phyloP scores from a whole-genome alignment of 2,888 invertebrate species.

The Tenthredo distinguenda region DNA sequence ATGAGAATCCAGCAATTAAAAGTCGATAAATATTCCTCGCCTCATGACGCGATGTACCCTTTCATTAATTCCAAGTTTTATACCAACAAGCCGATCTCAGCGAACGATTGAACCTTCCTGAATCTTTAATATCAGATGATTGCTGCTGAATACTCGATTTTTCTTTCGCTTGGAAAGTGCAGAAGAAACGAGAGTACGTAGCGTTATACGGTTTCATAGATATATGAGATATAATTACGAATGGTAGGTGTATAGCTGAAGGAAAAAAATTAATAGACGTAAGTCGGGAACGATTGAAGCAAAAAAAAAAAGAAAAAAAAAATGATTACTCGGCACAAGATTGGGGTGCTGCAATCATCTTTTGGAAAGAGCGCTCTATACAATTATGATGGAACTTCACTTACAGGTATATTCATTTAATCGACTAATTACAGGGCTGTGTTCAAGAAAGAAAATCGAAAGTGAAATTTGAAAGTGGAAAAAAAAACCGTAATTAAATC shows the following conservation, averaged over 20 bases:
- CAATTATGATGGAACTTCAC: background rate
- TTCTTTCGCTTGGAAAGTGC: background rate
- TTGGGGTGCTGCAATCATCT: background rate
- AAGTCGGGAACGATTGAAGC: background rate
- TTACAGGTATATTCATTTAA: background rate
- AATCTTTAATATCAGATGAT: slow-evolving; percentile 1
- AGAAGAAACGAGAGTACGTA: background rate
- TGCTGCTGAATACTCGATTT: slow-evolving; percentile 10
- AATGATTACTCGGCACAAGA: background rate
- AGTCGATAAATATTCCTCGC: background rate
- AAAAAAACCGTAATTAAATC: background rate
- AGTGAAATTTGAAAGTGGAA: background rate
- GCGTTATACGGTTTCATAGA: background rate
- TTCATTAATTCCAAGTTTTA: background rate
- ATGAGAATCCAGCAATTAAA: slow-evolving; percentile 22
- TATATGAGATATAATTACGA: background rate
- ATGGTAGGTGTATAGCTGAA: background rate
- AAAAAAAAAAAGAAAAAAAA: background rate
- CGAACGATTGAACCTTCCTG: background rate
- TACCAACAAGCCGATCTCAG: background rate
- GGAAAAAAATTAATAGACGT: background rate
- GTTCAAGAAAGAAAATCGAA: background rate
- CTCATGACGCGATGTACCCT: background rate
- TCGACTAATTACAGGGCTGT: background rate
- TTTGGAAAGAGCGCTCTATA: background rate